A percentile compares a stretch with the other conserved stretches of the same genome.
phyloP scores from a whole-genome alignment of 1,140 invertebrate genomes.

The Drosophila truncata region DNA sequence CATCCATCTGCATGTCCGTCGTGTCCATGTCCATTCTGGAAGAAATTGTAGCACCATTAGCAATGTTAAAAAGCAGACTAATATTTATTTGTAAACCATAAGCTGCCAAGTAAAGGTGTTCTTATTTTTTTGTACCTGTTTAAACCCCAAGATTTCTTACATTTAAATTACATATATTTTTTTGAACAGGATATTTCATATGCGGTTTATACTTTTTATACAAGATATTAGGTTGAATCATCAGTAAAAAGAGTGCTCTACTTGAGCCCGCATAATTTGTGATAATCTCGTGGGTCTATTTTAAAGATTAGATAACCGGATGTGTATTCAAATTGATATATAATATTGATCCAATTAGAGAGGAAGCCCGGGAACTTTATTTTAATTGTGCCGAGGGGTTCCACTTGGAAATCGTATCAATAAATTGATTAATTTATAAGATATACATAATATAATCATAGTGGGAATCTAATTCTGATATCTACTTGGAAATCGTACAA shows the following conservation, averaged over 20 bases:
- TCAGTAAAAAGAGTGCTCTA: background rate
- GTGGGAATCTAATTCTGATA: background rate
- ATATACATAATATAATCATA: background rate
- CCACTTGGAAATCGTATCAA: background rate
- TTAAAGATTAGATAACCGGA: conserved; percentile 15
- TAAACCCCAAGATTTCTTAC: background rate
- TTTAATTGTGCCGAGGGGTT: background rate
- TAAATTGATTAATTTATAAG: background rate
- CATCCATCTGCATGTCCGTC: conserved; percentile 37
- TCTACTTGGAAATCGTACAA: background rate
- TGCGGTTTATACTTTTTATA: background rate
- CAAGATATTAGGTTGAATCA: background rate
- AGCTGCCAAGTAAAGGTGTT: no score
- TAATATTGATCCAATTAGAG: conserved; percentile 1
- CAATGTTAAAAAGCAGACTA: no score
- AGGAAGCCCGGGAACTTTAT: conserved; percentile 1
- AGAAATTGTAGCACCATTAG: background rate
- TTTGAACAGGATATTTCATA: background rate
- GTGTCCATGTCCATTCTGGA: conserved; percentile 32
- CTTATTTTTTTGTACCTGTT: background rate
- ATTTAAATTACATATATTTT: background rate
- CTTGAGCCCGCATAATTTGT: conserved; percentile 8
- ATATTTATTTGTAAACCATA: background rate
- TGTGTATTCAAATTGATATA: conserved; percentile 10
- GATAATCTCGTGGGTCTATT: background rate